Evolutionary conservation across 2,113 vertebrate genomes (phyloP).

Genomic region (Podocnemis expansa): DNA sequence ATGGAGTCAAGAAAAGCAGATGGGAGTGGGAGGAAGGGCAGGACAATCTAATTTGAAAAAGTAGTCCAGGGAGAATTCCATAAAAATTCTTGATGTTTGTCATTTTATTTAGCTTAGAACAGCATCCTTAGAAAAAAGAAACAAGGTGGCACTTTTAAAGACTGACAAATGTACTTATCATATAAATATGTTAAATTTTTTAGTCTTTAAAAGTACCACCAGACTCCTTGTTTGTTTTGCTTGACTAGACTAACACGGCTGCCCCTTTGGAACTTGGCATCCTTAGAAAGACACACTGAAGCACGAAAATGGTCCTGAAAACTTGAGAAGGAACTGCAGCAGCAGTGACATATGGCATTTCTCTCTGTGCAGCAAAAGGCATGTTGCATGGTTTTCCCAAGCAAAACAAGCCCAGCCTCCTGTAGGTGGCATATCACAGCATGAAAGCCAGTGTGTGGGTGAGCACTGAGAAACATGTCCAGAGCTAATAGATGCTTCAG

Average conservation of each 20-base stretch:
- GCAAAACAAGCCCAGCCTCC: conserved; percentile 40
- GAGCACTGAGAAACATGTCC: fast-evolving
- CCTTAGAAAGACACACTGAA: conserved; percentile 45
- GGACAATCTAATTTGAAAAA: conserved; percentile 20
- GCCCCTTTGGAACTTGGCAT: too few species aligned
- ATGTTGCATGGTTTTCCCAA: conserved; percentile 27
- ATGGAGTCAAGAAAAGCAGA: not conserved
- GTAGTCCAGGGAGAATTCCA: conserved; percentile 12
- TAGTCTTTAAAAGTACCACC: too few species aligned
- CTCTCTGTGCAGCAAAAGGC: conserved; percentile 21
- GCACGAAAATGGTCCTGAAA: conserved; percentile 57
- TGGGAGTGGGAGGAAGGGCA: too few species aligned
- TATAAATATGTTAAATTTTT: too few species aligned
- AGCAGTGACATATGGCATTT: conserved; percentile 58
- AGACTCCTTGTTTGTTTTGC: too few species aligned
- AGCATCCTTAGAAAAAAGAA: too few species aligned
- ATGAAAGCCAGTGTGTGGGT: not conserved
- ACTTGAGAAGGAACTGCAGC: conserved; percentile 25
- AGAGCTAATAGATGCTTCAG: not conserved
- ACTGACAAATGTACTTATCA: too few species aligned
- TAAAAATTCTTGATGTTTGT: conserved; percentile 9
- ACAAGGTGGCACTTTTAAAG: too few species aligned
- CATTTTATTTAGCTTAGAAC: conserved; percentile 27
- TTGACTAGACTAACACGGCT: too few species aligned
- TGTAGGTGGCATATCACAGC: conserved; percentile 51